Percentiles rank a stretch among this genome's conserved stretches.
phyloP scores from a whole-genome alignment of 1,140 invertebrate species.

The Andrena cerasifolii region DNA sequence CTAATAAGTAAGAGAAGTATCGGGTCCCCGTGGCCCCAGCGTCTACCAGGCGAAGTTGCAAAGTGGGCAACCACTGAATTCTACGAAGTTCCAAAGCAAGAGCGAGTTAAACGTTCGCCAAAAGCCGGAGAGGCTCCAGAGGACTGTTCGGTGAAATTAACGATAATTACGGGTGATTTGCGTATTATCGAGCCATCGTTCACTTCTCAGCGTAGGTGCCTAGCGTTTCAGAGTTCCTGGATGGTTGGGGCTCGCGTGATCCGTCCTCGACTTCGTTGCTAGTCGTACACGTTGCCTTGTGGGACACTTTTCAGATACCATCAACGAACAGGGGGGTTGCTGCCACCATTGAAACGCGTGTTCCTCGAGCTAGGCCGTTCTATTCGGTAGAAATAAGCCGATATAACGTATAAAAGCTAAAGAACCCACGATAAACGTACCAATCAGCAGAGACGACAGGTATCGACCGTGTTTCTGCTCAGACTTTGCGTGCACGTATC shows the following conservation, averaged over 20 bases:
- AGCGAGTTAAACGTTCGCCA: neutral
- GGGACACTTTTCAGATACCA: slow-evolving; percentile 18
- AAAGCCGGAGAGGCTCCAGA: neutral
- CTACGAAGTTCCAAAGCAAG: no score
- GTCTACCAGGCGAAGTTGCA: no score
- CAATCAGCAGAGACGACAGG: no score
- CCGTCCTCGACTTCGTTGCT: neutral
- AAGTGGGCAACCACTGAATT: no score
- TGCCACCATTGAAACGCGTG: neutral
- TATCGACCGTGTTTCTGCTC: no score
- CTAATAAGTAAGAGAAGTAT: no score
- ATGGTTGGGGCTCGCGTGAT: slow-evolving; percentile 20
- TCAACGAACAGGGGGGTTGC: neutral
- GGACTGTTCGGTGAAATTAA: neutral
- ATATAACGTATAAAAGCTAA: no score
- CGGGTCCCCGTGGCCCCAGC: no score
- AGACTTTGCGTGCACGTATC: no score
- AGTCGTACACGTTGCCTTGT: neutral
- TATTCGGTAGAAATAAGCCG: neutral
- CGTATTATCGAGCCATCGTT: neutral
- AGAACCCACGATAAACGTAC: no score
- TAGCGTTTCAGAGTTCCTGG: neutral
- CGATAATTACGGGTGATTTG: neutral
- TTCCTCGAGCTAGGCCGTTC: neutral
- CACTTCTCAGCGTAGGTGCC: no score